Evolutionary conservation across 1,140 invertebrate species (phyloP).

Genomic region (Bombus picipes): DNA sequence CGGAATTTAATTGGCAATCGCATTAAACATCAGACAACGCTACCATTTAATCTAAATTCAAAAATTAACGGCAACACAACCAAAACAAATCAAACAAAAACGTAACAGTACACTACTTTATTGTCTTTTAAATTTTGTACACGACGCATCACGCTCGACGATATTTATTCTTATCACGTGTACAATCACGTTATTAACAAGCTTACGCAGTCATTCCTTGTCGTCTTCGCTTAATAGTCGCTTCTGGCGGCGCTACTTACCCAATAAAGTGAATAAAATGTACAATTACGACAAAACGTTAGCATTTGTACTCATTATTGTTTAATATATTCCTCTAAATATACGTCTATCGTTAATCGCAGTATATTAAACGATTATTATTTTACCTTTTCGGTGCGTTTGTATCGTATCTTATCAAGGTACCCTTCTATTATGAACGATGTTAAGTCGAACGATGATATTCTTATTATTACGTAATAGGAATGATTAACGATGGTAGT

Average conservation of each 20-base stretch:
- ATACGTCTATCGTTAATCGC: conserved; percentile 16
- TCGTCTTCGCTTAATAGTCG: neutral
- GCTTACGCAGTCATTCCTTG: conserved; percentile 17
- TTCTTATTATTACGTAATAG: conserved; percentile 10
- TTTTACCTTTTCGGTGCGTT: conserved; percentile 23
- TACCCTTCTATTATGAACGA: neutral
- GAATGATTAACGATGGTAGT: conserved; percentile 11
- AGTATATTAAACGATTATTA: conserved; percentile 23
- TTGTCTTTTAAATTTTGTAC: neutral
- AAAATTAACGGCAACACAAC: too few relatives aligned
- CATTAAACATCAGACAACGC: too few relatives aligned
- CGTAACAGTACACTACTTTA: neutral
- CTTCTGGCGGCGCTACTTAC: neutral
- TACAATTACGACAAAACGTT: conserved; percentile 25
- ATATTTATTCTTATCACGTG: conserved; percentile 12
- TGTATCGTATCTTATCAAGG: conserved; percentile 7
- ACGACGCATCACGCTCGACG: neutral
- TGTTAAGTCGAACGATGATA: neutral
- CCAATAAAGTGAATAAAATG: conserved; percentile 12
- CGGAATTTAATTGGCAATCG: too few relatives aligned
- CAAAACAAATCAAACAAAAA: too few relatives aligned
- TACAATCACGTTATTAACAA: conserved; percentile 18
- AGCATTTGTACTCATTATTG: conserved; percentile 41
- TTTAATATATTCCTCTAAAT: conserved; percentile 3
- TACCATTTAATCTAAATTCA: too few relatives aligned